phyloP scores from a whole-genome alignment of 2,888 invertebrate species.

The Hydriomena furcata region DNA sequence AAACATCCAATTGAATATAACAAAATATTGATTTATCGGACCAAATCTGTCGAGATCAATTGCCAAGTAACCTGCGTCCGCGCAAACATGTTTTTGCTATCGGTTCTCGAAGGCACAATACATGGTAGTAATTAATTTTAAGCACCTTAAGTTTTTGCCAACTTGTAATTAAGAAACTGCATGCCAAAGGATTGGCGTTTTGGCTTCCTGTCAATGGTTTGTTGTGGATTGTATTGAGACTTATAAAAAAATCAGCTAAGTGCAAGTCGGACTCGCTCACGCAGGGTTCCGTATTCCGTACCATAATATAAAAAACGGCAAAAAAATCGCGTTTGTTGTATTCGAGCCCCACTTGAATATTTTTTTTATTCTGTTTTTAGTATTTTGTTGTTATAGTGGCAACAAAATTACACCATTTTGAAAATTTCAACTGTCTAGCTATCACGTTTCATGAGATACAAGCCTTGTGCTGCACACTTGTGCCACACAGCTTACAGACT shows the following conservation, averaged over 20 bases:
- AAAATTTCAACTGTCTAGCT: too few relatives aligned
- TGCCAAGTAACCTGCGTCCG: background rate
- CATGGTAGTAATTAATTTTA: slow-evolving; percentile 4
- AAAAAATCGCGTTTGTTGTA: too few relatives aligned
- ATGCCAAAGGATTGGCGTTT: background rate
- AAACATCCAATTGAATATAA: background rate
- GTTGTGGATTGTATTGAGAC: background rate
- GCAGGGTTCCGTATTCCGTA: too few relatives aligned
- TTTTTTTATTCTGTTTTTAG: too few relatives aligned
- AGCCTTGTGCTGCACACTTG: too few relatives aligned
- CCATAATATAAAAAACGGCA: too few relatives aligned
- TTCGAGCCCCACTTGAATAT: too few relatives aligned
- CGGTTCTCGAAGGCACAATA: background rate
- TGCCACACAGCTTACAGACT: too few relatives aligned
- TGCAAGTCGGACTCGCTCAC: too few relatives aligned
- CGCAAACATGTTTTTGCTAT: slow-evolving; percentile 12
- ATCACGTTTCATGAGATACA: too few relatives aligned
- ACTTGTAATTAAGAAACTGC: slow-evolving; percentile 7
- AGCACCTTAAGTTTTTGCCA: slow-evolving; percentile 16
- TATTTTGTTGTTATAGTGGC: too few relatives aligned
- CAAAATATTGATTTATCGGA: background rate
- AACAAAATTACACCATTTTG: too few relatives aligned
- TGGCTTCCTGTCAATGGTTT: slow-evolving; percentile 12
- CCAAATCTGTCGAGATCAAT: background rate
- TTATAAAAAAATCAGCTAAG: slow-evolving; percentile 9